Conservation (phyloP, 2,113 vertebrate genomes). For the Odobenus rosmarus region DNA sequence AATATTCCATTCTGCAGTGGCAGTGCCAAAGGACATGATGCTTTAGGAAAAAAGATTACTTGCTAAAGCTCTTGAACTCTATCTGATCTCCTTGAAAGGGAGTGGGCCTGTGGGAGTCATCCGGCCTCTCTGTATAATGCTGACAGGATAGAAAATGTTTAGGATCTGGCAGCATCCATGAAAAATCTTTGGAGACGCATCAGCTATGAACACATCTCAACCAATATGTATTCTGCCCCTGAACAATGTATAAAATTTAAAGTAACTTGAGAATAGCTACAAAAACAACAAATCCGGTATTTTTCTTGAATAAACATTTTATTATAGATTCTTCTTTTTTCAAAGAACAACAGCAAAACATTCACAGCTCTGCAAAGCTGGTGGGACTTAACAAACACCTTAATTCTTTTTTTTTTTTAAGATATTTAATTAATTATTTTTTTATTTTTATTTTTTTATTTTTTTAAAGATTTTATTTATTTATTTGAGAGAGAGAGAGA, state of each 20-base stretch:
- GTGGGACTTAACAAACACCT: neutral
- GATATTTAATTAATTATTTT: neutral
- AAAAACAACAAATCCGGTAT: slow-evolving; percentile 15
- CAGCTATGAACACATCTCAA: slow-evolving; percentile 75
- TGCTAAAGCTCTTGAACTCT: slow-evolving; percentile 90
- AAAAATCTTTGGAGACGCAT: slow-evolving; percentile 92
- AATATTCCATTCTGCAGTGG: slow-evolving; percentile 94
- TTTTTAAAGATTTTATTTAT: neutral
- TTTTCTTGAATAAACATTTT: slow-evolving; percentile 53
- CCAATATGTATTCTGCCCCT: neutral
- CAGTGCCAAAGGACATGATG: slow-evolving; percentile 90
- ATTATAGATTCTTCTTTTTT: slow-evolving; percentile 44
- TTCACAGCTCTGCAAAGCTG: neutral
- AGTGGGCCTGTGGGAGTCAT: slow-evolving; percentile 96
- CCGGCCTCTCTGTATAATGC: slow-evolving; percentile 96
- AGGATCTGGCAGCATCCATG: slow-evolving; percentile 93
- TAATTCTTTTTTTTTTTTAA: neutral
- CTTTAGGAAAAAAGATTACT: slow-evolving; percentile 92
- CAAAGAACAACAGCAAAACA: neutral
- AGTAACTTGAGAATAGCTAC: slow-evolving; percentile 38
- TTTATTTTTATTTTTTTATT: too few species aligned
- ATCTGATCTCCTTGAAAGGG: slow-evolving; percentile 96
- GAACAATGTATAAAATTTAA: slow-evolving; percentile 48
- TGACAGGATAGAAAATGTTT: slow-evolving; percentile 91
- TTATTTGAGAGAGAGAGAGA: too few species aligned